Evolutionary conservation across 1,140 invertebrate species (phyloP).

Genomic region (Galendromus occidentalis): DNA sequence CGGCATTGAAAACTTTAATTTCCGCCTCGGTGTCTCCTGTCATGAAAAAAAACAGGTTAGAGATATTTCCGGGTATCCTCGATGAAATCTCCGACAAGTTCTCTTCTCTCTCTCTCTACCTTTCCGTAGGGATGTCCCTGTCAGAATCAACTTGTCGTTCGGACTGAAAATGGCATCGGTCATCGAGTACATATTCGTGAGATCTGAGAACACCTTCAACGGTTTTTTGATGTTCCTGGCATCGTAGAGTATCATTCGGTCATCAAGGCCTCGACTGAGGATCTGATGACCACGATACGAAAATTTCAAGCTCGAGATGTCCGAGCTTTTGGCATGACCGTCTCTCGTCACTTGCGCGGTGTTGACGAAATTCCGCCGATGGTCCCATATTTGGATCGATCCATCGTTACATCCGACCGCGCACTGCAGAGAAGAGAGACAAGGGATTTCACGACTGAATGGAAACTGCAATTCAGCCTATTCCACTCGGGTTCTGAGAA

Average conservation of each 20-base stretch:
- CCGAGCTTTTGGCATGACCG: conserved; percentile 57
- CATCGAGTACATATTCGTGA: conserved; percentile 56
- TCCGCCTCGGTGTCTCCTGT: conserved; percentile 23
- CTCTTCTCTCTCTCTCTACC: conserved; percentile 35
- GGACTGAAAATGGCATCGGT: conserved; percentile 89
- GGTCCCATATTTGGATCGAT: conserved; percentile 94
- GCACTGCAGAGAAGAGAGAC: neutral
- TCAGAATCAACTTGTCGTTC: conserved; percentile 67
- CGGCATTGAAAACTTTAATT: conserved; percentile 49
- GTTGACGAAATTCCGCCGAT: conserved; percentile 48
- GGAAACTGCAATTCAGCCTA: too few relatives aligned
- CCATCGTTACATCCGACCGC: conserved; percentile 84
- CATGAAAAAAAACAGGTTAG: neutral
- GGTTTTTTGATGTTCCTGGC: conserved; percentile 59
- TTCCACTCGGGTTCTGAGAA: too few relatives aligned
- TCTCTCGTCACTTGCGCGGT: conserved; percentile 50
- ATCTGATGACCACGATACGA: conserved; percentile 65
- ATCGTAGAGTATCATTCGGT: conserved; percentile 89
- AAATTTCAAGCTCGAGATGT: conserved; percentile 64
- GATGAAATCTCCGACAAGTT: too few relatives aligned
- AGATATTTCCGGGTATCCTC: too few relatives aligned
- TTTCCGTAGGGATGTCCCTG: conserved; percentile 49
- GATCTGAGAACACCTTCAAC: conserved; percentile 40
- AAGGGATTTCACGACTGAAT: too few relatives aligned
- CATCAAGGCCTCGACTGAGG: conserved; percentile 66